These are phyloP conservation scores for Vulpes ferrilata DNA, from an alignment of 2,113 vertebrate genomes.

Conservation along the genomic window DNA sequence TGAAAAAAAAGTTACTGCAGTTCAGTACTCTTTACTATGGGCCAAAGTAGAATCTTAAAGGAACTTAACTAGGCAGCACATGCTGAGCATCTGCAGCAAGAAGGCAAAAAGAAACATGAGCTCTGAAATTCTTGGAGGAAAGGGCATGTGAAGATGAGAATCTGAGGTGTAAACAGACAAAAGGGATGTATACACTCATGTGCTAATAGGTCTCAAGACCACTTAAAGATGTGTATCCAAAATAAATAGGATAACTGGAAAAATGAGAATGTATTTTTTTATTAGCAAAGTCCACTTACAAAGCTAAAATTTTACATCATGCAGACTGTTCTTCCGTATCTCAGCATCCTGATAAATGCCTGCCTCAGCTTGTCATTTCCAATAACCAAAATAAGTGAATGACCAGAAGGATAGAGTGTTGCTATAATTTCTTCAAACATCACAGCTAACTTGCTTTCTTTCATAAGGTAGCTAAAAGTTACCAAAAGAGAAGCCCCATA, in stretches of 20 bases:
- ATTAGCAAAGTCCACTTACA: background rate
- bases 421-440: background rate
- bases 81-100: background rate
- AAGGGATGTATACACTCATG: background rate
- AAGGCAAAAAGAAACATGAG: background rate
- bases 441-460: background rate
- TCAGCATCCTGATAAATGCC: background rate
- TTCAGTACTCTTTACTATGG: background rate
- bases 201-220: background rate
- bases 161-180: background rate
- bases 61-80: background rate
- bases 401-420: slow-evolving; percentile 14
- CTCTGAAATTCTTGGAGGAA: background rate
- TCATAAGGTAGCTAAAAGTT: background rate
- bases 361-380: slow-evolving; percentile 20
- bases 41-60: background rate
- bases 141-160: background rate
- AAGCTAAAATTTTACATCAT: background rate
- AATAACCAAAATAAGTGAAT: slow-evolving; percentile 52
- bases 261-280: background rate
- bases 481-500: background rate
- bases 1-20: background rate
- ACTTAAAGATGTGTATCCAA: background rate
- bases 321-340: background rate
- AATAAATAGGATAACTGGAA: background rate